Evolutionary conservation across 2,888 invertebrate species (phyloP).

Genomic region (Cylloceria caligata): DNA sequence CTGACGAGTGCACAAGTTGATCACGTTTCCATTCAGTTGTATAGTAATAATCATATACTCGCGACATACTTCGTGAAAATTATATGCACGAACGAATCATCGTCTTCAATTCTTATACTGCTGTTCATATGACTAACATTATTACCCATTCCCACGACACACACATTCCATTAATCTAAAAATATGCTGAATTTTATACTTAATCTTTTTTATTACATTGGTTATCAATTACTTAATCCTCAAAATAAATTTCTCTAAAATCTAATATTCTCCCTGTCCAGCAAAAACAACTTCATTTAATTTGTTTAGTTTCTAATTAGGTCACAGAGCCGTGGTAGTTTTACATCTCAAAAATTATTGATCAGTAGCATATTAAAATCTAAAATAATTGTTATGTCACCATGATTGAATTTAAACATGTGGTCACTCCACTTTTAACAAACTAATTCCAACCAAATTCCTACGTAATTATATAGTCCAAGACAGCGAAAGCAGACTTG

Average conservation of each 20-base stretch:
- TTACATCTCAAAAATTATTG: not conserved
- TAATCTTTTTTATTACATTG: too few species aligned
- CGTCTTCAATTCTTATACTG: not conserved
- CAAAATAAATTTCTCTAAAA: too few species aligned
- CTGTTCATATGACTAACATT: not conserved
- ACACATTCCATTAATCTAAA: too few species aligned
- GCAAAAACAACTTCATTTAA: too few species aligned
- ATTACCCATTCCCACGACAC: too few species aligned
- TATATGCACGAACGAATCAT: not conserved
- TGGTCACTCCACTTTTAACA: not conserved
- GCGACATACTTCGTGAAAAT: not conserved
- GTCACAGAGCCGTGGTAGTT: not conserved
- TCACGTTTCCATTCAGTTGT: too few species aligned
- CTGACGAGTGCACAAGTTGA: too few species aligned
- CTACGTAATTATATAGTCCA: not conserved
- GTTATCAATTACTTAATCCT: too few species aligned
- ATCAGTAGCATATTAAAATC: not conserved
- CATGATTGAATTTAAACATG: slow-evolving; percentile 1
- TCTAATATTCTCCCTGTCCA: too few species aligned
- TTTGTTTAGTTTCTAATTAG: too few species aligned
- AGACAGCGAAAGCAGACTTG: slow-evolving; percentile 52
- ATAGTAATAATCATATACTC: not conserved
- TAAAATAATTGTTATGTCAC: not conserved
- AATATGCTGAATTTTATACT: too few species aligned
- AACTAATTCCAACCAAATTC: not conserved